Conservation (phyloP, 2,113 vertebrate genomes). For the Hiodon tergisus region DNA sequence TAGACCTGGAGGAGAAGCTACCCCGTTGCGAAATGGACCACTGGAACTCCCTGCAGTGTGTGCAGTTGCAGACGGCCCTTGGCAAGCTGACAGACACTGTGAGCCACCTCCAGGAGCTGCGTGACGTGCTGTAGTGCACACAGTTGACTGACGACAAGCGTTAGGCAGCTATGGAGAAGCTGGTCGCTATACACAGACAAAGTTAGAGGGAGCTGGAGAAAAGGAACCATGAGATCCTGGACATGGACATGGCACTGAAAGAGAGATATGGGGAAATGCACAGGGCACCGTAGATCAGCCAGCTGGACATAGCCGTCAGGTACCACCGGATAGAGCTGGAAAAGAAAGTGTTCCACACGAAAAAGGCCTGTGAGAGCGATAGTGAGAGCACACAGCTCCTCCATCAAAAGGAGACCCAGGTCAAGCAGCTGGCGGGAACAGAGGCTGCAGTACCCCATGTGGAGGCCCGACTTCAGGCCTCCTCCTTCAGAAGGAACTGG, state of each 20-base stretch:
- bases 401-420: too few species aligned
- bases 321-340: constrained; percentile 85
- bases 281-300: constrained; percentile 82
- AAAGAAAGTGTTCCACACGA: constrained; percentile 75
- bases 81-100: constrained; percentile 72
- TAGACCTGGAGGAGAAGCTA: constrained; percentile 79
- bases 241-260: constrained; percentile 80
- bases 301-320: constrained; percentile 79
- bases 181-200: constrained; percentile 71
- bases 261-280: constrained; percentile 91
- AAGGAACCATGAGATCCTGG: constrained; percentile 78
- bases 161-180: constrained; percentile 66
- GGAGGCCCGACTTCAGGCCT: too few species aligned
- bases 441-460: too few species aligned
- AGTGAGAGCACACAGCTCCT: too few species aligned
- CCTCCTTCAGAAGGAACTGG: too few species aligned
- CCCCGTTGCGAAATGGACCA: constrained; percentile 69
- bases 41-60: constrained; percentile 74
- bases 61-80: constrained; percentile 69
- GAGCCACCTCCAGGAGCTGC: constrained; percentile 76
- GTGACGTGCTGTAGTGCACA: constrained; percentile 70
- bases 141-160: constrained; percentile 82
- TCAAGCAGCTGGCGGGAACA: too few species aligned
- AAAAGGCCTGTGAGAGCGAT: constrained; percentile 43
- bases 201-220: constrained; percentile 81